Conservation (phyloP, 2,113 vertebrate species). For the Tupaia chinensis region DNA sequence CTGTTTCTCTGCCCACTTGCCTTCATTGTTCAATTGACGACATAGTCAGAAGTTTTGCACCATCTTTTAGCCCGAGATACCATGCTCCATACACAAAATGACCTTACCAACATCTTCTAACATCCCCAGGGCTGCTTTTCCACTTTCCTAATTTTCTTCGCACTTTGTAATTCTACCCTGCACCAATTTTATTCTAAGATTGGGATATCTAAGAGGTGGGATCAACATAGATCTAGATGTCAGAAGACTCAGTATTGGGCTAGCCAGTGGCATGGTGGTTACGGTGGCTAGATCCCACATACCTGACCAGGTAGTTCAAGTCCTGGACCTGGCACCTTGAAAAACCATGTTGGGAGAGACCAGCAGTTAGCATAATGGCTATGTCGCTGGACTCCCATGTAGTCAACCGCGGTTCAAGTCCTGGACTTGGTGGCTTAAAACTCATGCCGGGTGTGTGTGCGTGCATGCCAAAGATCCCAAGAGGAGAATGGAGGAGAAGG, state of each 20-base stretch:
- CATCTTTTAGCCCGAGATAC: background rate
- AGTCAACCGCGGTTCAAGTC: too few relatives aligned
- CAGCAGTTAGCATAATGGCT: too few relatives aligned
- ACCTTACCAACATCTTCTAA: background rate
- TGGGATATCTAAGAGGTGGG: background rate
- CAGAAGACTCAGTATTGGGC: background rate
- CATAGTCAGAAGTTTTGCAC: background rate
- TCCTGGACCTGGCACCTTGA: too few relatives aligned
- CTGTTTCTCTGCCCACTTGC: background rate
- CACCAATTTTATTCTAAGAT: background rate
- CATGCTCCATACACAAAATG: background rate
- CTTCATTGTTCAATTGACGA: background rate
- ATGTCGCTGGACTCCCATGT: too few relatives aligned
- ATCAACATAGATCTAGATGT: background rate
- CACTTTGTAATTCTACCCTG: background rate
- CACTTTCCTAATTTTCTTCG: background rate
- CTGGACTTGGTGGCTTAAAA: too few relatives aligned
- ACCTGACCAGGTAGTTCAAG: too few relatives aligned
- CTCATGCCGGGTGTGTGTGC: too few relatives aligned
- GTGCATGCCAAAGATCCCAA: too few relatives aligned
- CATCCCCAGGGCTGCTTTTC: background rate
- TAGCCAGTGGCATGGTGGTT: too few relatives aligned
- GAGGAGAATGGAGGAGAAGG: too few relatives aligned
- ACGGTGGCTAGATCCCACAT: too few relatives aligned
- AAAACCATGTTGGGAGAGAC: too few relatives aligned